Conservation (phyloP, 2,888 invertebrate genomes). For the Apamea crenata region DNA sequence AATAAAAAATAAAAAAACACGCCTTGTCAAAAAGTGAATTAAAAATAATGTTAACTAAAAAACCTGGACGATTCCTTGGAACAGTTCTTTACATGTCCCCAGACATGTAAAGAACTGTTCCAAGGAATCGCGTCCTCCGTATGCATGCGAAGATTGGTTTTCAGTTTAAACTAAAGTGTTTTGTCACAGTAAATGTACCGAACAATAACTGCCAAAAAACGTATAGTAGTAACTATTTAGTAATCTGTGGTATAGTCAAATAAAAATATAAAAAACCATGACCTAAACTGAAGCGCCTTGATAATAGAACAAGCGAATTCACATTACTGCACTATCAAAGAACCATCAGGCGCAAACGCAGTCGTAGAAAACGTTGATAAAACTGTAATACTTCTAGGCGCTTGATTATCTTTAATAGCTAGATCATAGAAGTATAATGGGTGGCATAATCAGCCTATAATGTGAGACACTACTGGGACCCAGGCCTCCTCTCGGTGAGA, state of each 20-base stretch:
- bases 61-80: too few species aligned
- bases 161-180: background rate
- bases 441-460: background rate
- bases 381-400: background rate
- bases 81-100: too few species aligned
- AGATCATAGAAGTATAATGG: background rate
- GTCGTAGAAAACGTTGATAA: background rate
- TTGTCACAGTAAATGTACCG: background rate
- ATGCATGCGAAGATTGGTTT: too few species aligned
- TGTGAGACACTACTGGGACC: background rate
- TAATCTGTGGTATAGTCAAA: too few species aligned
- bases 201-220: background rate
- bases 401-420: background rate
- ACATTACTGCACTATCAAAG: background rate
- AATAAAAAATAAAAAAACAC: too few species aligned
- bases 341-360: constrained; percentile 16
- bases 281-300: constrained; percentile 8
- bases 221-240: too few species aligned
- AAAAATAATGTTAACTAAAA: too few species aligned
- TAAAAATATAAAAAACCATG: too few species aligned
- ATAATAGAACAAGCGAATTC: background rate
- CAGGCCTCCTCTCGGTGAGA: background rate
- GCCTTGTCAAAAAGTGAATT: too few species aligned
- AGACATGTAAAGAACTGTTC: too few species aligned
- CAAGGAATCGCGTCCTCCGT: too few species aligned